phyloP scores from a whole-genome alignment of 2,888 invertebrate species.

The Sarcophaga subvicina region DNA sequence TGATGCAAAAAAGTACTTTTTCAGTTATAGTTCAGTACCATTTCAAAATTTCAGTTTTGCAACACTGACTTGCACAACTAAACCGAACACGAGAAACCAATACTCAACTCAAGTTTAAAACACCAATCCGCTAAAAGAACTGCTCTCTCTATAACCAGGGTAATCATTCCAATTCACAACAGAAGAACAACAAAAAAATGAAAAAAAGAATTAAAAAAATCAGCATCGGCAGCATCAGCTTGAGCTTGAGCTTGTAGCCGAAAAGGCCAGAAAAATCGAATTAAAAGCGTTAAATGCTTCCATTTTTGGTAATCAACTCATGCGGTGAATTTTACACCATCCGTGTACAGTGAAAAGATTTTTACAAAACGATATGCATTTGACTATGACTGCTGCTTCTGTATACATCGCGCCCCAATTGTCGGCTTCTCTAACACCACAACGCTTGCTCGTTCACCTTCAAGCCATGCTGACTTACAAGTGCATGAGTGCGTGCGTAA shows the following conservation, averaged over 20 bases:
- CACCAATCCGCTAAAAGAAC: no score
- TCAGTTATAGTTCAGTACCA: no score
- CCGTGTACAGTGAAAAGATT: slow-evolving; percentile 53
- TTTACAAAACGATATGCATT: slow-evolving; percentile 51
- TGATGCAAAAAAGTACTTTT: no score
- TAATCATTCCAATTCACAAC: no score
- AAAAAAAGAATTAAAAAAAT: neutral
- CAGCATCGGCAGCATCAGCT: neutral
- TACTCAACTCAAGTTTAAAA: no score
- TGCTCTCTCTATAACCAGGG: no score
- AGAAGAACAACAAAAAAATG: neutral
- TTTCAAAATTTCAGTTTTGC: no score
- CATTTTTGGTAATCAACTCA: slow-evolving; percentile 67
- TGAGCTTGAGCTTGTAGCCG: neutral
- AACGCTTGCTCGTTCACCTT: neutral
- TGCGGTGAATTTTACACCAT: slow-evolving; percentile 56
- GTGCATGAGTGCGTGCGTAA: slow-evolving; percentile 48
- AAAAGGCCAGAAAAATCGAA: neutral
- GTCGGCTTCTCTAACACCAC: neutral
- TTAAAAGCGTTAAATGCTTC: slow-evolving; percentile 65
- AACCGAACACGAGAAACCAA: no score
- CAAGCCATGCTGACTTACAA: slow-evolving; percentile 1
- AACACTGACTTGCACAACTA: no score
- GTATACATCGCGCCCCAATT: neutral
- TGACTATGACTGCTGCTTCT: neutral